phyloP scores from a whole-genome alignment of 2,797 vertebrate genomes.

The Gila robusta region DNA sequence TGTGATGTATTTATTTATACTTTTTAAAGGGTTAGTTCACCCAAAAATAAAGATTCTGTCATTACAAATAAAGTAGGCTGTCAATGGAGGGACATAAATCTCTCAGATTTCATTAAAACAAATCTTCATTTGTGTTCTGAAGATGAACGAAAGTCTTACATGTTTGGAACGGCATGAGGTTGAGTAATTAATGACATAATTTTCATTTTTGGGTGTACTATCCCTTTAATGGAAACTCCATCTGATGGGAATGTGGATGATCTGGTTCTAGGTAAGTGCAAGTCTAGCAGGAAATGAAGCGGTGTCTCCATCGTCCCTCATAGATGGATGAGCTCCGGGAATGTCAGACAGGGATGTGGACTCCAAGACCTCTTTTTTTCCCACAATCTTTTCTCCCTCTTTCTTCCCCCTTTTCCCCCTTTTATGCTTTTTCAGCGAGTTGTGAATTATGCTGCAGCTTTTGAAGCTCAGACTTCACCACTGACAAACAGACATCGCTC shows the following conservation, averaged over 20 bases:
- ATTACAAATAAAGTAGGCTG: not conserved
- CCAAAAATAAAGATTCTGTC: not conserved
- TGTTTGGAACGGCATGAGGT: not conserved
- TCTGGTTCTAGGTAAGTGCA: conserved; percentile 14
- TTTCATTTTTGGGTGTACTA: not conserved
- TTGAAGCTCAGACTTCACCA: conserved; percentile 51
- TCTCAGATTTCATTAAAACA: not conserved
- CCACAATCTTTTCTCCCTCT: conserved; percentile 13
- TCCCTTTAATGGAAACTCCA: not conserved
- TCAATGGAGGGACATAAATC: too few relatives aligned
- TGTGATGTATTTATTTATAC: not conserved
- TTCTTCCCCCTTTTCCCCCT: not conserved
- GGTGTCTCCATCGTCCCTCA: conserved; percentile 32
- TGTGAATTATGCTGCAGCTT: conserved; percentile 44
- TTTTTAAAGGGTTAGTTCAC: not conserved
- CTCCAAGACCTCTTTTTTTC: conserved; percentile 20
- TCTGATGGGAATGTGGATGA: conserved; percentile 6
- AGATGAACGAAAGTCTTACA: too few relatives aligned
- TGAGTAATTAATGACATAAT: too few relatives aligned
- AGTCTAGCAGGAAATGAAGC: conserved; percentile 46
- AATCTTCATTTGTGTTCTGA: too few relatives aligned
- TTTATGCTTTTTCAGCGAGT: conserved; percentile 32
- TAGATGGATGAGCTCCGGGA: conserved; percentile 53
- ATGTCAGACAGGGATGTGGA: conserved; percentile 56
- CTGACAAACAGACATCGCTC: conserved; percentile 29